Base-by-base conservation (phyloP, 2,797 vertebrate genomes). In the Echeneis naucrates region DNA sequence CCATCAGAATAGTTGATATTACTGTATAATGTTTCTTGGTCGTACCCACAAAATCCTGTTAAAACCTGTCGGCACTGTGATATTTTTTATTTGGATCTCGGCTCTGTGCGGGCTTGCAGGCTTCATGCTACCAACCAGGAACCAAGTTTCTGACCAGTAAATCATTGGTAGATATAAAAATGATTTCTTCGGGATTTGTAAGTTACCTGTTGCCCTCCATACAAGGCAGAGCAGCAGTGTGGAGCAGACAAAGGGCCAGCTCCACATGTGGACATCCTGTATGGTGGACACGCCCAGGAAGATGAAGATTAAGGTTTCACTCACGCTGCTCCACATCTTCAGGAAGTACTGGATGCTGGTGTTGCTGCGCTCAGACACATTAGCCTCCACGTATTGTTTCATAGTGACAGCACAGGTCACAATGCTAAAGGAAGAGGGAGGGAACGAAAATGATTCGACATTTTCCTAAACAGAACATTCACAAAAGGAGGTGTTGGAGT, bases 321-420 rank as follows among this genome's bases (percentile, higher is more conserved):
- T 97, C 80, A 98, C 96, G 0, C 97, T 97, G 93, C 96, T 98
- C 96, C 96, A 97, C 97, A 97, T 98, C 94, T 98, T 97, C 77
- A 97, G 93, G 90, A 97, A 98, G 75, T 97, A 98, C 65, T 97
- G 96, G 92, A 97, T 97, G 92, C 96, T 97, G 58, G 95, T 97
- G 88, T 97, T 97, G 74, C 96, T 97, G 77, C 96, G 96, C 89
- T 97, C 96, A 0, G 96, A 97, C 87, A 97, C 93, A 66, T 96
- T 96, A 19, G 92, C 93, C 86, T 96, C 94, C 83, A 96, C 94
- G 0, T 95, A 96, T 67, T 93, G 93, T 78, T 96, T 96, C 95
- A 96, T 96, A 70, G 93, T 95, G 86, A 95, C 93, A 2, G 95
- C 95, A 57, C 94, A 96, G 30, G 94, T 92, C 76, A 95, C 93